Evolutionary conservation across 1,140 invertebrate species (phyloP).

Genomic region (Lutraria rhynchaena): DNA sequence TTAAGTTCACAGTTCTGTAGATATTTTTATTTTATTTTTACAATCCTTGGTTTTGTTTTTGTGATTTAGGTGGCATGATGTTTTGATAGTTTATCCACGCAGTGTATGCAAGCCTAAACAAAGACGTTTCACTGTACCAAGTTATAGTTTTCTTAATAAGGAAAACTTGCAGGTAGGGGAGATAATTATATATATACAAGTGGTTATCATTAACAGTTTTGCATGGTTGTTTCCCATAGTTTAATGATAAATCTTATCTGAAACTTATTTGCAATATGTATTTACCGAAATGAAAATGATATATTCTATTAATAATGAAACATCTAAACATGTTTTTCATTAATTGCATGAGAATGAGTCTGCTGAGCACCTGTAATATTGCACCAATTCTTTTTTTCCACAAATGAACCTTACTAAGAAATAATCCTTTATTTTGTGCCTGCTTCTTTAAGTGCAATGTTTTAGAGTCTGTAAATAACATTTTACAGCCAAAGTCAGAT

Average conservation of each 20-base stretch:
- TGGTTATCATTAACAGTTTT: neutral
- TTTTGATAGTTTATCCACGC: conserved; percentile 80
- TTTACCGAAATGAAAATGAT: no score
- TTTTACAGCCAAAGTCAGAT: conserved; percentile 48
- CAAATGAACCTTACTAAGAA: no score
- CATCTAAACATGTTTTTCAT: no score
- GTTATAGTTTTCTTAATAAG: conserved; percentile 72
- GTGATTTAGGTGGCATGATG: conserved; percentile 82
- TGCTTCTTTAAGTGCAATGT: neutral
- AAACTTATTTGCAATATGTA: no score
- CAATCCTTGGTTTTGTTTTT: conserved; percentile 5
- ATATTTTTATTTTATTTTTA: no score
- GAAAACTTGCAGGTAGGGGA: conserved; percentile 74
- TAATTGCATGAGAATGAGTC: no score
- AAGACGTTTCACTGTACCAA: conserved; percentile 69
- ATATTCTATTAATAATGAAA: no score
- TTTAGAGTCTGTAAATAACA: neutral
- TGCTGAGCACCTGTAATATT: no score
- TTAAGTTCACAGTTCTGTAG: no score
- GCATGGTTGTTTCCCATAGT: neutral
- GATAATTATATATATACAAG: neutral
- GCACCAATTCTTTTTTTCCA: no score
- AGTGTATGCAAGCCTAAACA: conserved; percentile 77
- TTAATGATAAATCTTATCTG: neutral
- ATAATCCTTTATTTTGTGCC: no score